Conservation (phyloP, 2,113 vertebrate genomes). For the Prionailurus bengalensis region DNA sequence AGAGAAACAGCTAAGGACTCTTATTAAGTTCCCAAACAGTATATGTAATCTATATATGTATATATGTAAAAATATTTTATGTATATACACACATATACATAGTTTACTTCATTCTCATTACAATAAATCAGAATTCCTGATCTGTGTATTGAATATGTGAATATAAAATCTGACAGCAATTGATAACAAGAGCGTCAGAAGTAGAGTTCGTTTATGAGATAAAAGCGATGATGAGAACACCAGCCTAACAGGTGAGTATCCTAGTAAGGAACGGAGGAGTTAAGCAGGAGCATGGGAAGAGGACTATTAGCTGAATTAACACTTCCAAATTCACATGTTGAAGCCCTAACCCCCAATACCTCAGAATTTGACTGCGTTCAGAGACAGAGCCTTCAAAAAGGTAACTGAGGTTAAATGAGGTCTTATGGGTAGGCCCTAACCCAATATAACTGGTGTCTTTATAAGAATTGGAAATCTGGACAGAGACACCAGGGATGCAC, state of each 20-base stretch:
- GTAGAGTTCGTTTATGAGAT: background rate
- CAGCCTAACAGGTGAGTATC: background rate
- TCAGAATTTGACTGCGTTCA: background rate
- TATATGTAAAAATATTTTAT: background rate
- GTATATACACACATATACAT: background rate
- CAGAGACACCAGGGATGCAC: background rate
- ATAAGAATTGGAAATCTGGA: background rate
- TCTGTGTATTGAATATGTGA: background rate
- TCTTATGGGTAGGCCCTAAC: background rate
- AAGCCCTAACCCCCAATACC: background rate
- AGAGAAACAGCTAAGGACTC: background rate
- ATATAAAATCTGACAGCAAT: background rate
- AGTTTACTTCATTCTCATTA: background rate
- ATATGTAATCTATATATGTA: background rate
- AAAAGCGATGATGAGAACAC: background rate
- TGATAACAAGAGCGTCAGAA: background rate
- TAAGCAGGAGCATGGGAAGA: background rate
- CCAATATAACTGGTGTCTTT: background rate
- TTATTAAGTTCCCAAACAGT: background rate
- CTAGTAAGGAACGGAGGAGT: background rate
- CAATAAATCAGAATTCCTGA: background rate
- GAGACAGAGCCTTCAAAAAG: background rate
- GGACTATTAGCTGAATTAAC: background rate
- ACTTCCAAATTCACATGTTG: background rate
- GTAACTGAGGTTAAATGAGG: background rate